Percentiles rank a stretch among this genome's conserved stretches.
Conservation (phyloP, 2,113 vertebrate species). For the Trematocara nigrifrons region DNA sequence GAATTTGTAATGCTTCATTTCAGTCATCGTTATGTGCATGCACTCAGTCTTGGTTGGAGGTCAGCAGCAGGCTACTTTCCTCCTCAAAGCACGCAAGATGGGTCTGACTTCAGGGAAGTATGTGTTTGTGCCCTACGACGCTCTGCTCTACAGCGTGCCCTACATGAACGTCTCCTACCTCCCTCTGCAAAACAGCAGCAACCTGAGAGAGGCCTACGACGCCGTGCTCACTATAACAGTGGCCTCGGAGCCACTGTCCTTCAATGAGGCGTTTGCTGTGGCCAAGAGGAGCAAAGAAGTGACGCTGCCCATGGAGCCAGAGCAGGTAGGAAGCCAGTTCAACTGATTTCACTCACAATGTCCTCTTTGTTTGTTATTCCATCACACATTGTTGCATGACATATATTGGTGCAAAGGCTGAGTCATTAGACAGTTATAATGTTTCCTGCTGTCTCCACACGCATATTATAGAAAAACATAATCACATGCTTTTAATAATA, state of each 20-base stretch:
- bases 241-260: slow-evolving; percentile 80
- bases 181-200: slow-evolving; percentile 73
- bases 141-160: slow-evolving; percentile 86
- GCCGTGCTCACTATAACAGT: slow-evolving; percentile 87
- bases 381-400: background rate
- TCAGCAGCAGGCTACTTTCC: slow-evolving; percentile 76
- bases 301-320: slow-evolving; percentile 15
- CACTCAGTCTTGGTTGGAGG: slow-evolving; percentile 84
- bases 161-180: slow-evolving; percentile 78
- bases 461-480: background rate
- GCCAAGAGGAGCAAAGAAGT: slow-evolving; percentile 75
- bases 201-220: slow-evolving; percentile 82
- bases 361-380: background rate
- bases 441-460: background rate
- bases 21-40: slow-evolving; percentile 93
- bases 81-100: slow-evolving; percentile 82
- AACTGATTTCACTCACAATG: background rate
- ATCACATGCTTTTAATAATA: background rate
- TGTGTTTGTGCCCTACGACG: slow-evolving; percentile 84
- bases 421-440: background rate
- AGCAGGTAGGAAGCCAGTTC: slow-evolving; percentile 49
- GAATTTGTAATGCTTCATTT: background rate
- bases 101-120: slow-evolving; percentile 84
- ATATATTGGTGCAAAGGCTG: background rate
- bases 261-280: slow-evolving; percentile 76